These are phyloP conservation scores for Andrena trimmerana DNA, from an alignment of 2,888 invertebrate species.

Conservation along the genomic window DNA sequence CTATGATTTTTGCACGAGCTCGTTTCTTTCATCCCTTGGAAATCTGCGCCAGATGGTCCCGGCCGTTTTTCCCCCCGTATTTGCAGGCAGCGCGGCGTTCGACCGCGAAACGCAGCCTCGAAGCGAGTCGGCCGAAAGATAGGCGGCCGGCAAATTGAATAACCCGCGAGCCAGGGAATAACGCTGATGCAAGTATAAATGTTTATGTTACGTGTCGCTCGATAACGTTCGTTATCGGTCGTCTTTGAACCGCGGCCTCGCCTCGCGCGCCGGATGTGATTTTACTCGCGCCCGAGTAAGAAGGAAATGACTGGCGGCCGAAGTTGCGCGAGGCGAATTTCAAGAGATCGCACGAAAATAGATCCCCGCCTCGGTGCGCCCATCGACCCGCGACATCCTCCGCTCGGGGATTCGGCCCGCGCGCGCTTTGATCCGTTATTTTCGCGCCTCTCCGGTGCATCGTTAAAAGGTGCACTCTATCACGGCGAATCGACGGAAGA, in stretches of 20 bases:
- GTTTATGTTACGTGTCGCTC: slow-evolving; percentile 74
- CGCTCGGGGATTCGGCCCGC: neutral
- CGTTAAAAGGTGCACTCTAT: neutral
- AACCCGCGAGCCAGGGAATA: slow-evolving; percentile 48
- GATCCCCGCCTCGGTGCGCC: slow-evolving; percentile 25
- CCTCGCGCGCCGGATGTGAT: slow-evolving; percentile 46
- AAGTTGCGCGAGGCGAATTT: slow-evolving; percentile 55
- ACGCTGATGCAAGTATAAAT: slow-evolving; percentile 76
- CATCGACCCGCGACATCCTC: slow-evolving; percentile 26
- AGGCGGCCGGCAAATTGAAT: slow-evolving; percentile 26
- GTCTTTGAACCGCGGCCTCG: slow-evolving; percentile 63
- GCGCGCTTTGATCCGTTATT: slow-evolving; percentile 52
- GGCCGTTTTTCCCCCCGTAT: too few relatives aligned
- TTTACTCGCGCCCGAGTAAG: slow-evolving; percentile 33
- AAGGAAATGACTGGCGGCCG: slow-evolving; percentile 35
- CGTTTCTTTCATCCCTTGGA: slow-evolving; percentile 21
- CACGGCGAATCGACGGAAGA: neutral
- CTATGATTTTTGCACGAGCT: neutral
- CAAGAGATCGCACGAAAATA: slow-evolving; percentile 61
- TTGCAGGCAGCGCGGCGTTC: slow-evolving; percentile 50
- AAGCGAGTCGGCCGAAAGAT: neutral
- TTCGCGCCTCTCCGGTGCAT: slow-evolving; percentile 22
- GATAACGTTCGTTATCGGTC: slow-evolving; percentile 76
- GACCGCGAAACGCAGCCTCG: slow-evolving; percentile 37
- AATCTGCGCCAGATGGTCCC: too few relatives aligned